Evolutionary conservation across 2,113 vertebrate species (phyloP), one percentile per base, ranked within the genome.

Genomic region (Phoenicopterus ruber): DNA sequence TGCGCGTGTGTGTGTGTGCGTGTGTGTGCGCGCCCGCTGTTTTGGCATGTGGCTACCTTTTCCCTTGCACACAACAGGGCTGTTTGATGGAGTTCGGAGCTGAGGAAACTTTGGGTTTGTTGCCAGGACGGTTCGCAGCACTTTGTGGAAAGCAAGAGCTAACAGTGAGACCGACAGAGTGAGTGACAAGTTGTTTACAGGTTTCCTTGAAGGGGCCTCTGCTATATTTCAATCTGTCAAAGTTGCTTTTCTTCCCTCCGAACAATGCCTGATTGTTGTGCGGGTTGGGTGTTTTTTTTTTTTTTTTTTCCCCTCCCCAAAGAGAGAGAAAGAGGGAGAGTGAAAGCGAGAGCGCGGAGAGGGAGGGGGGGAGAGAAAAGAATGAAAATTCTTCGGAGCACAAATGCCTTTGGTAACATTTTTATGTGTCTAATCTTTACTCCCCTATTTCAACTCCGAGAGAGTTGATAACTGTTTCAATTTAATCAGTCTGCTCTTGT

Each of bases 221-320:
- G 98, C 98, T 98, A 98, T 98, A 99, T 99, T 99, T 99, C 99
- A 99, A 98, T 98, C 99, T 99, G 99, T 99, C 99, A 99, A 98
- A 99, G 99, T 98, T 98, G 98, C 98, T 99, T 99, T 99, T 98
- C 99, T 99, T 98, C 97, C 96, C 96, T 72, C 97, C 97, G 98
- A 99, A 99, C 99, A 99, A 99, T 99, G 98, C 98, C 98, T 98
- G 98, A 99, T 99, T 99, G 99, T 99, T 98, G 90, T 85, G 88
- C 58, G 57, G 97, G 97, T 97, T 96, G 98, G 84, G 32, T 83
- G 59, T 76, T n/a, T 74, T 50, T n/a, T 91, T 52, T 83, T 55
- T 82, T 67, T 93, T 94, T 96, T 97, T 66, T 47, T 70, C 57
- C 92, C 36, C 71, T 70, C 65, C 93, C 92, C 89, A 87, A 95